These are phyloP conservation scores for Gobio gobio DNA, from an alignment of 2,113 vertebrate genomes.

Conservation along the genomic window DNA sequence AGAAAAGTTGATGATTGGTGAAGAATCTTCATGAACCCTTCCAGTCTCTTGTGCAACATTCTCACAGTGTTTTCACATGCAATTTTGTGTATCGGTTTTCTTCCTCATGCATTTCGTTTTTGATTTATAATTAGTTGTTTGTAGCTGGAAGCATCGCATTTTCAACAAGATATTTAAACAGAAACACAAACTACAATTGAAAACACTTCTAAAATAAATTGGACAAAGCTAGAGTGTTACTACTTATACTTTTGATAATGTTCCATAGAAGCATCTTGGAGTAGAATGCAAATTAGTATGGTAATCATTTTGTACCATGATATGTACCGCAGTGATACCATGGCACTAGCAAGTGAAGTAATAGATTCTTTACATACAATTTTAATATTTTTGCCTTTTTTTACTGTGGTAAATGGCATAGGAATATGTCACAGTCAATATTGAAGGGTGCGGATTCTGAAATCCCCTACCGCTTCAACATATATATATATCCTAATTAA, in stretches of 20 bases:
- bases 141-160: not conserved
- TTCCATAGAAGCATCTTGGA: not conserved
- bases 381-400: not conserved
- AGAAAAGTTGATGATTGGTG: conserved; percentile 29
- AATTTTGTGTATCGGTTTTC: not conserved
- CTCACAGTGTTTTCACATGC: conserved; percentile 5
- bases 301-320: not conserved
- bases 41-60: not conserved
- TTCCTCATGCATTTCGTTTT: not conserved
- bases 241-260: not conserved
- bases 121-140: not conserved
- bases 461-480: no score
- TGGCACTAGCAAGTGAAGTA: not conserved
- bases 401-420: not conserved
- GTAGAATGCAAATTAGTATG: not conserved
- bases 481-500: no score
- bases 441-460: no score
- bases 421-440: not conserved
- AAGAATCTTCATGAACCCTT: conserved; percentile 5
- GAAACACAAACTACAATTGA: not conserved
- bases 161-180: not conserved
- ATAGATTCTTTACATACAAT: not conserved
- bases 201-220: not conserved
- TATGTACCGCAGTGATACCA: not conserved
- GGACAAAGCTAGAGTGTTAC: not conserved